A percentile compares a stretch with the other conserved stretches of the same genome.
Evolutionary conservation across 2,797 vertebrate species (phyloP).

Genomic region (Diceros bicornis): DNA sequence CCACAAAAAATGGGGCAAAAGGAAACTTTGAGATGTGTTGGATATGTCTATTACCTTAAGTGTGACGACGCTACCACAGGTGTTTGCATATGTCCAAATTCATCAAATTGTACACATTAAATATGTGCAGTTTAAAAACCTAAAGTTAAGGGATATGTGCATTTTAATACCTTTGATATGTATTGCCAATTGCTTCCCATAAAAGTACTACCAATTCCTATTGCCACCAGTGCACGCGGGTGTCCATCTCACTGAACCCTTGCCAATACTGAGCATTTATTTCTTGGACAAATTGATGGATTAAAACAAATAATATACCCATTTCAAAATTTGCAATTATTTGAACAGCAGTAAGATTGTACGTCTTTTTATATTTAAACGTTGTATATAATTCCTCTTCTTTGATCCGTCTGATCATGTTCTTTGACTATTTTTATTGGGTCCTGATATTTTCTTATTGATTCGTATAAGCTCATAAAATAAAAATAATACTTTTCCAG

Average conservation of each 20-base stretch:
- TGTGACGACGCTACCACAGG: background rate
- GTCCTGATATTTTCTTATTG: background rate
- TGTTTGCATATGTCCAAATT: background rate
- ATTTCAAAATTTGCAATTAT: background rate
- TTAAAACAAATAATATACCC: background rate
- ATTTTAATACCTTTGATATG: constrained; percentile 3
- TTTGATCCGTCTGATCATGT: background rate
- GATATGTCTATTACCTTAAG: background rate
- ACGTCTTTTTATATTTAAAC: background rate
- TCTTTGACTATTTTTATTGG: background rate
- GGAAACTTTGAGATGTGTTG: background rate
- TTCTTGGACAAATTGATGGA: background rate
- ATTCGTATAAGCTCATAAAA: background rate
- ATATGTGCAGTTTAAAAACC: background rate
- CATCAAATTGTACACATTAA: background rate
- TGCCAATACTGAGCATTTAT: background rate
- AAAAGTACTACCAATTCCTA: background rate
- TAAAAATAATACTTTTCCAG: background rate
- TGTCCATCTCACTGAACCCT: background rate
- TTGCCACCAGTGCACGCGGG: background rate
- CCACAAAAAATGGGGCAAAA: background rate
- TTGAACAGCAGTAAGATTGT: background rate
- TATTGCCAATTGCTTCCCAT: background rate
- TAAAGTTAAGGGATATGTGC: background rate
- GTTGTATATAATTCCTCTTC: background rate